Percentiles rank a stretch among this genome's conserved stretches.
Conservation (phyloP, 2,888 invertebrate genomes). For the Dolichomitus sp. region DNA sequence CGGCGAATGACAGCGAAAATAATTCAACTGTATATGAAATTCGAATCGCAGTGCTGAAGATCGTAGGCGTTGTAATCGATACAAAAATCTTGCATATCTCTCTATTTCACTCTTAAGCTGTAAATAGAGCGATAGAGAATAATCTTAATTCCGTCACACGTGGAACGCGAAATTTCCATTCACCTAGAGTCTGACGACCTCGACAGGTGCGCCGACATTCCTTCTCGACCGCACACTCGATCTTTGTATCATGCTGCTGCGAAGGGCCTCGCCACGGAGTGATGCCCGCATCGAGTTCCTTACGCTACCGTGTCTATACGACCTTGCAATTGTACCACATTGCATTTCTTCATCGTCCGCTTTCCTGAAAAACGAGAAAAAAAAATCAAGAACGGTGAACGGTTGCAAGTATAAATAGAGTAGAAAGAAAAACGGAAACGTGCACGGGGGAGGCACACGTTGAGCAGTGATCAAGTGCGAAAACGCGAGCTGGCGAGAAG, state of each 20-base stretch:
- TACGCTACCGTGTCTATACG: constrained; percentile 81
- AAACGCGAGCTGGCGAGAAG: constrained; percentile 56
- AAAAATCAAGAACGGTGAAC: constrained; percentile 4
- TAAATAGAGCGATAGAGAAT: constrained; percentile 14
- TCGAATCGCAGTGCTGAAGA: neutral
- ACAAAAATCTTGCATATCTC: neutral
- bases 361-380: constrained; percentile 74
- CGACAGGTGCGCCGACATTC: constrained; percentile 73
- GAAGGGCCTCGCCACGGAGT: constrained; percentile 89
- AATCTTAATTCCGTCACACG: constrained; percentile 39
- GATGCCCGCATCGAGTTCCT: constrained; percentile 89
- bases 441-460: constrained; percentile 40
- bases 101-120: neutral
- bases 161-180: constrained; percentile 58
- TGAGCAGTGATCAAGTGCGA: constrained; percentile 57
- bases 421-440: constrained; percentile 9
- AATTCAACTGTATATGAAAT: neutral
- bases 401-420: neutral
- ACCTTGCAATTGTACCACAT: constrained; percentile 78
- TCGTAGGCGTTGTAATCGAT: neutral
- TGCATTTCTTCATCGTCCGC: constrained; percentile 82
- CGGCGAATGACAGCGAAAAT: neutral
- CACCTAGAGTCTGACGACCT: constrained; percentile 78
- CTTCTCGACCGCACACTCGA: constrained; percentile 87
- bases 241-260: constrained; percentile 88